phyloP scores from a whole-genome alignment of 2,888 invertebrate genomes.

The Drosophila cracens region DNA sequence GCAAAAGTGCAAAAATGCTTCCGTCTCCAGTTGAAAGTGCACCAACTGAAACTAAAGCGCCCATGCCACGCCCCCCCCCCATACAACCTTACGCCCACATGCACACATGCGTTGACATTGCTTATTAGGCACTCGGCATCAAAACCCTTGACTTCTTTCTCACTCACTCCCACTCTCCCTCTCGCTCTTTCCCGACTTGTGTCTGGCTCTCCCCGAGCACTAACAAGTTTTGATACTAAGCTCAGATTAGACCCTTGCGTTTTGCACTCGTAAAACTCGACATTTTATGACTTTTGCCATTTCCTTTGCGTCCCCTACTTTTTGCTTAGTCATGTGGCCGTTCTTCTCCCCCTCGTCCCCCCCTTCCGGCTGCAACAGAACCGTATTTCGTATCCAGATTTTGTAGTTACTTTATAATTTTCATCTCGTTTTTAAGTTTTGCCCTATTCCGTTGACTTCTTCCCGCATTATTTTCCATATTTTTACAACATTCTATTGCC shows the following conservation, averaged over 20 bases:
- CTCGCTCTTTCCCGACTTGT: background rate
- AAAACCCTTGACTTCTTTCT: background rate
- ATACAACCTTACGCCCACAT: constrained; percentile 5
- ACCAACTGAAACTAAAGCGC: constrained; percentile 32
- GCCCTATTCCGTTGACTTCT: constrained; percentile 35
- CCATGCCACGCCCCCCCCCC: constrained; percentile 17
- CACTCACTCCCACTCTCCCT: background rate
- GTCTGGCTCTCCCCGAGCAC: constrained; percentile 18
- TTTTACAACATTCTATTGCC: constrained; percentile 41
- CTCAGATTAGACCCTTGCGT: constrained; percentile 81
- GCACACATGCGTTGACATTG: constrained; percentile 75
- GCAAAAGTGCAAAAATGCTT: constrained; percentile 77
- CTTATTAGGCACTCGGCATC: constrained; percentile 61
- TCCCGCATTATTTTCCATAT: constrained; percentile 67
- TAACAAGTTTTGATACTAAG: constrained; percentile 80
- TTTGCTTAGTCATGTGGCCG: constrained; percentile 15
- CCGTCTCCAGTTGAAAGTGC: constrained; percentile 62
- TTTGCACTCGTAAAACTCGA: constrained; percentile 82
- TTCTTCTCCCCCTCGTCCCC: background rate
- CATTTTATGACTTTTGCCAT: constrained; percentile 82
- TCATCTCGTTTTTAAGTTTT: constrained; percentile 74
- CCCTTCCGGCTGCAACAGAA: background rate
- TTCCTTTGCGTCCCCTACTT: constrained; percentile 58
- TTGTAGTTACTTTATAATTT: constrained; percentile 80
- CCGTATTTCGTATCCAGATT: constrained; percentile 74